Evolutionary conservation across 2,113 vertebrate genomes (phyloP), one percentile per base, ranked within the genome.

Genomic region (Ctenodactylus gundi): DNA sequence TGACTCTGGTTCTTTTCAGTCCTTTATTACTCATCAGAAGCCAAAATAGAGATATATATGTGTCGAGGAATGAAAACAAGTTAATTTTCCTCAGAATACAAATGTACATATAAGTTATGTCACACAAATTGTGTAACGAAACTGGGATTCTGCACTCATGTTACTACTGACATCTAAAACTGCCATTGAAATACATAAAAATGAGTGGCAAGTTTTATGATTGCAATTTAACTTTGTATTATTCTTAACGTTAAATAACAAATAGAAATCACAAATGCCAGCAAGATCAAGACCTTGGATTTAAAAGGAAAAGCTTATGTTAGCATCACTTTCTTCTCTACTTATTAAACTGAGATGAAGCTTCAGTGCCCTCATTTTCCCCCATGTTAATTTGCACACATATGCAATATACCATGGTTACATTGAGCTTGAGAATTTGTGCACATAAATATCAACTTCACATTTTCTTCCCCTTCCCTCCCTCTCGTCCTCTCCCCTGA

Each of bases 121-220:
- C 65, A 72, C 70, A 62, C 14, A 31, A 89, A 68, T 46, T 85
- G 20, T 88, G 4, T 68, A 36, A 72, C 89, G 62, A 77, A 25
- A 67, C 7, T 83, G n/a, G n/a, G 49, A 89, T 91, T 57, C 41
- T 85, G 29, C n/a, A 41, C 49, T 58, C 8, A 51, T 49, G 7
- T 85, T 81, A 85, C 36, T 70, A 85, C 15, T 84, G 34, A 41
- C 62, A 91, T 70, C 68, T 82, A 72, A 85, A 89, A 80, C 57
- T 44, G 46, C 31, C 81, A 53, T 68, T 67, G 41, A 21, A 46
- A 12, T 64, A 60, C 81, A 72, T n/a, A 67, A 77, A 78, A 36
- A 27, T 39, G 7, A 62, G 57, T 39, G n/a, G 64, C 31, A 15
- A 64, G 51, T 21, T 65, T 70, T 75, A 88, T 36, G 15, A 18